A percentile compares a stretch with the other conserved stretches of the same genome.
Evolutionary conservation across 2,888 invertebrate species (phyloP).

Genomic region (Limnephilus marmoratus): DNA sequence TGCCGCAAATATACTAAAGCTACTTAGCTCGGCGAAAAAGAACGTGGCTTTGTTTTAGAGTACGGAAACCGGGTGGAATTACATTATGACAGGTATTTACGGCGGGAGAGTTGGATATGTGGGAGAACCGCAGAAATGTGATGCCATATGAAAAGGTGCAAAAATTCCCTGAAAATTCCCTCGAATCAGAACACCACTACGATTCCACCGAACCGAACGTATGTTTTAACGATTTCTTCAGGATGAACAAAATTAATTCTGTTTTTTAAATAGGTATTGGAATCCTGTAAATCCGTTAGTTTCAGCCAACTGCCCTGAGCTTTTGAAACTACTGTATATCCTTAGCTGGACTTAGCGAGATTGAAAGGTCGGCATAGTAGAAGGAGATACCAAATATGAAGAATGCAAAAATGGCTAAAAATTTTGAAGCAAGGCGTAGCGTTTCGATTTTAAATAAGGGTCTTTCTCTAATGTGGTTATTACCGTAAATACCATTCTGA

Average conservation of each 20-base stretch:
- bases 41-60: conserved; percentile 19
- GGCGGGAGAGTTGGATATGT: background rate
- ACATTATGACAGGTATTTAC: background rate
- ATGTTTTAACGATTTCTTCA: background rate
- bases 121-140: background rate
- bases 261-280: background rate
- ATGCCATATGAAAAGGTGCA: background rate
- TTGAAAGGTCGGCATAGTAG: too few species aligned
- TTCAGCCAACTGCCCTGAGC: too few species aligned
- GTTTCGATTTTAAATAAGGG: too few species aligned
- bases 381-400: too few species aligned
- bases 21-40: conserved; percentile 25
- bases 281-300: too few species aligned
- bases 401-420: too few species aligned
- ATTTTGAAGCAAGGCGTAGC: too few species aligned
- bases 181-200: background rate
- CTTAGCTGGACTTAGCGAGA: too few species aligned
- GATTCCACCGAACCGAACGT: background rate
- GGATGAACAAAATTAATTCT: background rate
- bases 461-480: too few species aligned
- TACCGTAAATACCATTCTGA: too few species aligned
- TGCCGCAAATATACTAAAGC: too few species aligned
- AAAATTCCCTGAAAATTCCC: background rate
- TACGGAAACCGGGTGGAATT: background rate
- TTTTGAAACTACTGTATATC: too few species aligned